phyloP scores from a whole-genome alignment of 2,888 invertebrate species.

The Stenurella melanura region DNA sequence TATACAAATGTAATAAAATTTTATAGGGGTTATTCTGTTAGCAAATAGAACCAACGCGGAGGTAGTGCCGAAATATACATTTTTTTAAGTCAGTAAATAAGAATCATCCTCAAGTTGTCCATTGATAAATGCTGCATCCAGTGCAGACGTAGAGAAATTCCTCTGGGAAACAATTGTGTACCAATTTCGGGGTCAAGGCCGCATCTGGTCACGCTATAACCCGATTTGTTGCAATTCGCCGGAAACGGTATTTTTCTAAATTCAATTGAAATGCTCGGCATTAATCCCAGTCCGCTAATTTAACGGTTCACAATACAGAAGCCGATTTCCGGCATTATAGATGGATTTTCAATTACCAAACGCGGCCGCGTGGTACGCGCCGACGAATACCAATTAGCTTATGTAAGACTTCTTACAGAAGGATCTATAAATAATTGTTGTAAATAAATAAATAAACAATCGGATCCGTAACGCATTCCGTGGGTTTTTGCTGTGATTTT shows the following conservation, averaged over 20 bases:
- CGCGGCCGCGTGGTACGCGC: neutral
- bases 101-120: no score
- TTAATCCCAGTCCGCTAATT: neutral
- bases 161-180: neutral
- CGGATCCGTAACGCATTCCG: slow-evolving; percentile 16
- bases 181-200: neutral
- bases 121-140: neutral
- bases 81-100: no score
- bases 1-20: no score
- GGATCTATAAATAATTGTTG: slow-evolving; percentile 25
- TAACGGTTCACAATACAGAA: slow-evolving; percentile 10
- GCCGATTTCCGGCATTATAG: slow-evolving; percentile 19
- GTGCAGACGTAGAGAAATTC: neutral
- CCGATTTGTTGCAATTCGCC: neutral
- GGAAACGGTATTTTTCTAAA: slow-evolving; percentile 2
- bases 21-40: no score
- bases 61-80: no score
- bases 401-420: slow-evolving; percentile 10
- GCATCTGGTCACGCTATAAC: neutral
- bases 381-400: slow-evolving; percentile 14
- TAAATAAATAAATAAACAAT: slow-evolving; percentile 33
- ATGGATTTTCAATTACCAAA: slow-evolving; percentile 4
- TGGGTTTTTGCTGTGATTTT: slow-evolving; percentile 16
- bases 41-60: no score
- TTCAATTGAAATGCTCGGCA: neutral